phyloP scores from a whole-genome alignment of 2,888 invertebrate genomes.

The Drosophila kuntzei region DNA sequence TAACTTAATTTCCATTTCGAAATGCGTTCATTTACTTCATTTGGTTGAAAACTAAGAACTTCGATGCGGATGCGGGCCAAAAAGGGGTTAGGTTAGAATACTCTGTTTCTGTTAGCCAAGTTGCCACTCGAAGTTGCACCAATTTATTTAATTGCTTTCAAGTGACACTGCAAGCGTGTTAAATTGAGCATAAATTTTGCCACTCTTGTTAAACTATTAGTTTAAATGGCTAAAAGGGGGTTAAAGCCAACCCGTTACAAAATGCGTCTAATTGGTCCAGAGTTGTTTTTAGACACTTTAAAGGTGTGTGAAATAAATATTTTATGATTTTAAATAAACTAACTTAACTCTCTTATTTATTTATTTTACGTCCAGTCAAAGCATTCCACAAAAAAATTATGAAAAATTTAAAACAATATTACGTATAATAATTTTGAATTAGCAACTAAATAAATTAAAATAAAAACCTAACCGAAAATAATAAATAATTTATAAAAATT shows the following conservation, averaged over 20 bases:
- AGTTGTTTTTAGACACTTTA: not conserved
- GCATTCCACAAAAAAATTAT: too few relatives aligned
- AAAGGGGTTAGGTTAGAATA: constrained; percentile 48
- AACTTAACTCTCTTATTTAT: not conserved
- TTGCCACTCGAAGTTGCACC: constrained; percentile 56
- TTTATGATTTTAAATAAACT: constrained; percentile 2
- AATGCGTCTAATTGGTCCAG: constrained; percentile 40
- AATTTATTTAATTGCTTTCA: constrained; percentile 69
- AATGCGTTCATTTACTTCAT: constrained; percentile 40
- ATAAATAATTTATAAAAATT: too few relatives aligned
- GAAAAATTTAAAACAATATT: too few relatives aligned
- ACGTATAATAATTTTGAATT: too few relatives aligned
- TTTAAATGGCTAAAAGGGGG: constrained; percentile 36
- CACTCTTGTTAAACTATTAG: constrained; percentile 60
- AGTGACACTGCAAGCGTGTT: constrained; percentile 55
- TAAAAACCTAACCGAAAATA: too few relatives aligned
- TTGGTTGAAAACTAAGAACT: constrained; percentile 17
- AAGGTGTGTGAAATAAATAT: constrained; percentile 6
- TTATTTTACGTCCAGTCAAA: too few relatives aligned
- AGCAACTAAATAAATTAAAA: too few relatives aligned
- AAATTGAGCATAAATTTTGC: constrained; percentile 65
- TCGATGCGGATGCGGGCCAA: constrained; percentile 30
- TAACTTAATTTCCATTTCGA: constrained; percentile 51
- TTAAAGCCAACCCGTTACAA: constrained; percentile 22
- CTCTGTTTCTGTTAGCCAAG: constrained; percentile 27